Evolutionary conservation across 2,113 vertebrate genomes (phyloP).

Genomic region (Perca flavescens): DNA sequence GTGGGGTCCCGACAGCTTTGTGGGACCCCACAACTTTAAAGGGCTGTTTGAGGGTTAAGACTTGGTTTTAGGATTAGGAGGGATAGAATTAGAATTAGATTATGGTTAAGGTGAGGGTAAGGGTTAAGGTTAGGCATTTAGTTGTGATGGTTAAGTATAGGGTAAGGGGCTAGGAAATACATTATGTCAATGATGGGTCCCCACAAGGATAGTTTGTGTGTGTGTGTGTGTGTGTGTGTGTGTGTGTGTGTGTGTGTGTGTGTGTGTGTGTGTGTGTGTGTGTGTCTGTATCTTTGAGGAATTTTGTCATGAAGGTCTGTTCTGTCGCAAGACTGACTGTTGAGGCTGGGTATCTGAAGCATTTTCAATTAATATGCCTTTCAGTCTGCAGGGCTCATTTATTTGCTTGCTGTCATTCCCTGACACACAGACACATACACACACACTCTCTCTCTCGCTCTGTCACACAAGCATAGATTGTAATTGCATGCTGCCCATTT

Average conservation of each 20-base stretch:
- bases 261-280: background rate
- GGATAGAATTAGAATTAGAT: too few relatives aligned
- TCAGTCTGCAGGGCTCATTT: constrained; percentile 50
- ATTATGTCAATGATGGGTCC: too few relatives aligned
- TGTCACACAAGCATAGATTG: constrained; percentile 13
- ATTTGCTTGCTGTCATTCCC: constrained; percentile 33
- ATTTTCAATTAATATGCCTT: constrained; percentile 75
- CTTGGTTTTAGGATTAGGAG: too few relatives aligned
- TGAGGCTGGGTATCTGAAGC: constrained; percentile 47
- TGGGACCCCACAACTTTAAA: too few relatives aligned
- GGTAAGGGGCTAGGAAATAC: too few relatives aligned
- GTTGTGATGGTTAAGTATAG: too few relatives aligned
- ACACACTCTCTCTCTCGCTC: background rate
- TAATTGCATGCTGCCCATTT: constrained; percentile 37
- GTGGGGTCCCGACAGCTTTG: too few relatives aligned
- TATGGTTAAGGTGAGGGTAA: too few relatives aligned
- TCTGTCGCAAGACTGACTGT: constrained; percentile 44
- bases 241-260: constrained; percentile 2
- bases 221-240: constrained; percentile 6
- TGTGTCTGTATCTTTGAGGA: constrained; percentile 19
- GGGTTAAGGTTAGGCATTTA: too few relatives aligned
- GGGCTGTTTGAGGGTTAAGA: too few relatives aligned
- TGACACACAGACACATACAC: constrained; percentile 1
- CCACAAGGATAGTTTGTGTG: background rate
- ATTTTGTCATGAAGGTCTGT: constrained; percentile 36